Evolutionary conservation across 1,140 invertebrate genomes (phyloP), one percentile per base, ranked within the genome.

Genomic region (Achroia grisella): DNA sequence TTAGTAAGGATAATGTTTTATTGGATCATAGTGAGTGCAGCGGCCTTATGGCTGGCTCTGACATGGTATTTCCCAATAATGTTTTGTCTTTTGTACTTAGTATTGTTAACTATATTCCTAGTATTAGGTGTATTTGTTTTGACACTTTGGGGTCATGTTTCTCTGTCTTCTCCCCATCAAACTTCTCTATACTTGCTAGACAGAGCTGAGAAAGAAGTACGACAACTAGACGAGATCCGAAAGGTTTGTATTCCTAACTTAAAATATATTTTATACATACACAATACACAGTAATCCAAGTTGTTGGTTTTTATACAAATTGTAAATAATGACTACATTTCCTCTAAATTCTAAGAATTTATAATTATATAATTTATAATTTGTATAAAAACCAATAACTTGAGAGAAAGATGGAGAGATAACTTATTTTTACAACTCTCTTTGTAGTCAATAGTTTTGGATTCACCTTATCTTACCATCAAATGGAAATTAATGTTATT

Each of bases 161-260:
- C 83, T 13, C 52, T 87, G 10, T 87, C 85, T 4, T 86, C 85
- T 39, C 79, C 82, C 14, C 78, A 87, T 49, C 83, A 86, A 65
- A 85, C 78, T 4, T 71, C 77, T 3, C 29, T 81, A 10, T 83
- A 76, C 57, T 53, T 87, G 35, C 36, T 86, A 34, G 82, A 87
- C 48, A 84, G 70, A 48, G 57, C 80, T 27, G 85, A 87, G 52
- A 87, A 82, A 63, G 71, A 85, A 54, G 49, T 75, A 35, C 70
- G 80, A 37, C 53, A 70, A 30, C 52, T 87, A 9, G 74, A 85
- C 36, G 68, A 75, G 15, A 62, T 56, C 28, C 66, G 86, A 41
- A 77, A 71, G 57, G 83, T 86, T 59, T 46, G 17, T 39, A 44
- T 33, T 17, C n/a, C 5, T 28, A 0, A n/a, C 6, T 23, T 3